Percentiles rank a stretch among this genome's conserved stretches.
These are phyloP conservation scores for Ommatoiulus sabulosus DNA, from an alignment of 2,888 invertebrate genomes.

Conservation along the genomic window DNA sequence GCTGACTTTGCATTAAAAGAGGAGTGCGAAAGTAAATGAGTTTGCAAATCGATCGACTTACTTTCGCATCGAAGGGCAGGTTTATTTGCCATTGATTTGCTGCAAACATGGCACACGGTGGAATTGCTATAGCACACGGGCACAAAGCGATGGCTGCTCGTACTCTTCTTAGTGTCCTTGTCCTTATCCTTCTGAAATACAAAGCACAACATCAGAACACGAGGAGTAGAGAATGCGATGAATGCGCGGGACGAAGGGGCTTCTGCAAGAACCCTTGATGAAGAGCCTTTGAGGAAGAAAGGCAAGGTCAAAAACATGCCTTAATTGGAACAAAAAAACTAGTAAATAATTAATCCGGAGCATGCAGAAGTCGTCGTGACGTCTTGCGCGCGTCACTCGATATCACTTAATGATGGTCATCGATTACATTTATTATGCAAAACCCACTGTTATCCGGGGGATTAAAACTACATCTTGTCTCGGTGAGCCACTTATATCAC, in stretches of 20 bases:
- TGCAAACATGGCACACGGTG: constrained; percentile 77
- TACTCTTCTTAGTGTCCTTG: constrained; percentile 71
- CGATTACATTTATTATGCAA: constrained; percentile 19
- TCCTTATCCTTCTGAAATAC: constrained; percentile 73
- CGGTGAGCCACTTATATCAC: neutral
- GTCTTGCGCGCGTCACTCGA: neutral
- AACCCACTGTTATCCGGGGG: neutral
- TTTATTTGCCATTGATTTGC: constrained; percentile 81
- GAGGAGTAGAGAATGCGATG: neutral
- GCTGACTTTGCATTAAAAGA: neutral
- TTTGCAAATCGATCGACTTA: constrained; percentile 69
- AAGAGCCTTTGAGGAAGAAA: neutral
- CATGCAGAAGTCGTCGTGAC: neutral
- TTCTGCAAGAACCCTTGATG: neutral
- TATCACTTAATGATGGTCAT: constrained; percentile 24
- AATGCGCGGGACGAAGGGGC: neutral
- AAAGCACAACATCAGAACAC: constrained; percentile 37
- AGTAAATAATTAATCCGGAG: constrained; percentile 24
- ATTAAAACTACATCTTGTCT: neutral
- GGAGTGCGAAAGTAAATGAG: neutral
- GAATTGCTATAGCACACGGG: constrained; percentile 74
- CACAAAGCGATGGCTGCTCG: constrained; percentile 78
- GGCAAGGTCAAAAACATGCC: neutral
- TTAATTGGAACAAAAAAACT: neutral
- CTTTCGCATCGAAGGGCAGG: constrained; percentile 87